phyloP scores from a whole-genome alignment of 2,888 invertebrate genomes.

The Macaria notata region DNA sequence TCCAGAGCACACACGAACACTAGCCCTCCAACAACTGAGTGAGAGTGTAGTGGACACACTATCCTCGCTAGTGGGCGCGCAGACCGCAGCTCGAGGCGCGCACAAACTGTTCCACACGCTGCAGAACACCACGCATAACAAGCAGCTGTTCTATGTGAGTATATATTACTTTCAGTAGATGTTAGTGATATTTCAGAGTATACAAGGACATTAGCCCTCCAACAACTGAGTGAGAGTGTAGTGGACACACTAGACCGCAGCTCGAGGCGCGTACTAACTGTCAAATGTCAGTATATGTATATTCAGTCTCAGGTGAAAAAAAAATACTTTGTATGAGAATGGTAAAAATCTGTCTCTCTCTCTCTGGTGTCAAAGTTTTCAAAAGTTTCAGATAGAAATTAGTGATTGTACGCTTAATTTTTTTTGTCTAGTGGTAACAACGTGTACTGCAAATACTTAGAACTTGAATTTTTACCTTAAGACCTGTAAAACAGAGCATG shows the following conservation, averaged over 20 bases:
- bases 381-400: no score
- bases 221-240: slow-evolving; percentile 87
- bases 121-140: slow-evolving; percentile 93
- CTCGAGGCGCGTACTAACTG: slow-evolving; percentile 91
- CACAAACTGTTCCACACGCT: slow-evolving; percentile 93
- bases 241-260: slow-evolving; percentile 91
- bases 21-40: slow-evolving; percentile 86
- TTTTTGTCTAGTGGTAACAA: no score
- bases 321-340: no score
- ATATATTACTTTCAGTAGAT: background rate
- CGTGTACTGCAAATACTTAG: no score
- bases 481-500: no score
- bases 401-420: no score
- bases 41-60: slow-evolving; percentile 90
- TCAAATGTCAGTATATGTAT: slow-evolving; percentile 88
- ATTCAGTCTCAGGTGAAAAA: no score
- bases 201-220: slow-evolving; percentile 86
- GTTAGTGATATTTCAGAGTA: slow-evolving; percentile 62
- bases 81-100: slow-evolving; percentile 91
- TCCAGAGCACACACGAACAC: slow-evolving; percentile 84
- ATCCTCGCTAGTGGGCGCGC: slow-evolving; percentile 92
- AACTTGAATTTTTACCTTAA: no score
- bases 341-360: no score
- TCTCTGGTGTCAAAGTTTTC: no score
- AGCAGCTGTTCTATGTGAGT: slow-evolving; percentile 95